A percentile compares a stretch with the other conserved stretches of the same genome.
phyloP scores from a whole-genome alignment of 2,113 vertebrate species.

The Telmatochromis sp. region DNA sequence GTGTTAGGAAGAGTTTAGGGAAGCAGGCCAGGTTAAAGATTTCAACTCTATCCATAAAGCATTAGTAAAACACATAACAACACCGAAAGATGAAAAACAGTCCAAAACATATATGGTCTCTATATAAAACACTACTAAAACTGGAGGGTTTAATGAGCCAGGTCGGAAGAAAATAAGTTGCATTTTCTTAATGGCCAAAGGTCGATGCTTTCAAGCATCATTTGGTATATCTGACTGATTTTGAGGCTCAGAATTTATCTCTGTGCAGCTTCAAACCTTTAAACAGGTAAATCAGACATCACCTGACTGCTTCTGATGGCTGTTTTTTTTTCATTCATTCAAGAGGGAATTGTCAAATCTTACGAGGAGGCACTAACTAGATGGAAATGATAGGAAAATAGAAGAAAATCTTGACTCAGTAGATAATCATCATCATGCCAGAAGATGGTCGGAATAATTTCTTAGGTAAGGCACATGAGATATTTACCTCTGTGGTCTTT shows the following conservation, averaged over 20 bases:
- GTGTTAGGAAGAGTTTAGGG: background rate
- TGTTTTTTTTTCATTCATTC: background rate
- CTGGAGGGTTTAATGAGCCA: background rate
- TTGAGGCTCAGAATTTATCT: background rate
- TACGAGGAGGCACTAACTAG: background rate
- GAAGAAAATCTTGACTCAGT: background rate
- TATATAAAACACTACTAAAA: background rate
- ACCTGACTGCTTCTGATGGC: background rate
- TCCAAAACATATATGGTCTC: background rate
- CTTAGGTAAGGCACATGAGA: background rate
- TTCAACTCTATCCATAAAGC: background rate
- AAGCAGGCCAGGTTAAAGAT: background rate
- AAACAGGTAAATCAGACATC: background rate
- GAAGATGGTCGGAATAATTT: background rate
- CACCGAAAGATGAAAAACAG: accelerated
- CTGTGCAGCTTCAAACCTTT: background rate
- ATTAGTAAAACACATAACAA: accelerated
- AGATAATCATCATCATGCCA: background rate
- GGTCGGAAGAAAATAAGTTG: background rate
- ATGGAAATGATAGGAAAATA: background rate
- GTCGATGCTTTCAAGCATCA: background rate
- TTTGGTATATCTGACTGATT: background rate
- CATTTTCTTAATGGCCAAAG: background rate
- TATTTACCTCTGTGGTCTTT: background rate
- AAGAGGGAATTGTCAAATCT: background rate